A percentile compares a stretch with the other conserved stretches of the same genome.
Conservation (phyloP, 2,888 invertebrate genomes). For the Thymelicus sylvestris region DNA sequence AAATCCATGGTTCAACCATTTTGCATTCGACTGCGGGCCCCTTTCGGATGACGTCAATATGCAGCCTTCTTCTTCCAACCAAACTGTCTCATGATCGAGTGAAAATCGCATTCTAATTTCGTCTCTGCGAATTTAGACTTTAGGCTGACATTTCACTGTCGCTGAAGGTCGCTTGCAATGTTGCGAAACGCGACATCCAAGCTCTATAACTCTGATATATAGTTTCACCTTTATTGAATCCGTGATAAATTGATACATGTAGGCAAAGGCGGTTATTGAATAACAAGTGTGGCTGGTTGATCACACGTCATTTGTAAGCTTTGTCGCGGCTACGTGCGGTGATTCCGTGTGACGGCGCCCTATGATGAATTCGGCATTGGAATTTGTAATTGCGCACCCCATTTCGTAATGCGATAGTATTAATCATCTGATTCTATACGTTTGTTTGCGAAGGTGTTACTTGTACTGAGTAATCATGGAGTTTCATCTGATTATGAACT, state of each 20-base stretch:
- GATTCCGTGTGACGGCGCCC: constrained; percentile 41
- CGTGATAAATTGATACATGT: constrained; percentile 80
- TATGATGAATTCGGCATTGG: constrained; percentile 55
- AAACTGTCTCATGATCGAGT: constrained; percentile 45
- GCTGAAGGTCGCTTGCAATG: neutral
- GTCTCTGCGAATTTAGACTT: neutral
- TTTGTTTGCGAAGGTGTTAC: constrained; percentile 36
- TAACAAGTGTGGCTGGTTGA: constrained; percentile 77
- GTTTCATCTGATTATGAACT: neutral
- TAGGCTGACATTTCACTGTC: neutral
- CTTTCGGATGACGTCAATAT: constrained; percentile 83
- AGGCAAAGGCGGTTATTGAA: constrained; percentile 79
- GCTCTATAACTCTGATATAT: constrained; percentile 73
- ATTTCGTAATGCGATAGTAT: constrained; percentile 49
- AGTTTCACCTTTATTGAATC: constrained; percentile 83
- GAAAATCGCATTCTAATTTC: neutral
- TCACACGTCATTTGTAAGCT: constrained; percentile 60
- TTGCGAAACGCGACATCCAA: neutral
- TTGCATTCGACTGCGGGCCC: constrained; percentile 80
- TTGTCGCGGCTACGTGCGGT: constrained; percentile 49
- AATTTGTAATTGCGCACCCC: constrained; percentile 55
- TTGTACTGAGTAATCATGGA: constrained; percentile 4
- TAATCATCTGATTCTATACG: constrained; percentile 47
- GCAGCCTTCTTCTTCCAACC: constrained; percentile 55
- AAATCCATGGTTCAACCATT: constrained; percentile 83